Evolutionary conservation across 2,113 vertebrate genomes (phyloP).

Genomic region (Phoxinus phoxinus): DNA sequence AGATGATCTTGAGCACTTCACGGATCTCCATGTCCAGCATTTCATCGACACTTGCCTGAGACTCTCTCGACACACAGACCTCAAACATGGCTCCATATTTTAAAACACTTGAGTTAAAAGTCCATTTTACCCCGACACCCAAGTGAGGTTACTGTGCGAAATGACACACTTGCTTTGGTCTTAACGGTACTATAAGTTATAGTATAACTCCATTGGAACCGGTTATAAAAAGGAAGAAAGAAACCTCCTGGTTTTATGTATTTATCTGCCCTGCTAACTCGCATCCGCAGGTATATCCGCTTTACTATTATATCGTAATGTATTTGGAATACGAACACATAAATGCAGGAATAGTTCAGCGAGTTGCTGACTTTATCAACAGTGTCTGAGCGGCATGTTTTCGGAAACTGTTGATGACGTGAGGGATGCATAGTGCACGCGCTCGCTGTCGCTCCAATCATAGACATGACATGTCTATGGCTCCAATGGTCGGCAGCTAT

Average conservation of each 20-base stretch:
- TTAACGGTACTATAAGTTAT: too few relatives aligned
- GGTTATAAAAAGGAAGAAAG: not conserved
- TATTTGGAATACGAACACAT: not conserved
- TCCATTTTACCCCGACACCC: not conserved
- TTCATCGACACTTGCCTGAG: slow-evolving; percentile 42
- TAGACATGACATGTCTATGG: too few relatives aligned
- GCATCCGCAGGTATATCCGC: too few relatives aligned
- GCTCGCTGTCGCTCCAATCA: not conserved
- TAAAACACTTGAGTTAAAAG: slow-evolving; percentile 11
- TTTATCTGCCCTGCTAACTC: slow-evolving; percentile 17
- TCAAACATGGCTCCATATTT: slow-evolving; percentile 57
- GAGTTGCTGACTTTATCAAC: not conserved
- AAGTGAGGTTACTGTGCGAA: not conserved
- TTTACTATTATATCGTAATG: not conserved
- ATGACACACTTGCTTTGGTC: not conserved
- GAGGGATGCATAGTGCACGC: not conserved
- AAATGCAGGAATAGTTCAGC: not conserved
- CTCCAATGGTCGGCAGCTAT: not conserved
- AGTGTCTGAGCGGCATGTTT: not conserved
- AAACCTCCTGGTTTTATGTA: not conserved
- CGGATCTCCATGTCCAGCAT: slow-evolving; percentile 49
- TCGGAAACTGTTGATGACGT: slow-evolving; percentile 15
- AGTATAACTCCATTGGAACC: not conserved
- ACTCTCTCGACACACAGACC: slow-evolving; percentile 25
- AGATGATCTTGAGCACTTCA: slow-evolving; percentile 23